A percentile compares a stretch with the other conserved stretches of the same genome.
Evolutionary conservation across 2,797 vertebrate species (phyloP).

Genomic region (Sebastes cheni): DNA sequence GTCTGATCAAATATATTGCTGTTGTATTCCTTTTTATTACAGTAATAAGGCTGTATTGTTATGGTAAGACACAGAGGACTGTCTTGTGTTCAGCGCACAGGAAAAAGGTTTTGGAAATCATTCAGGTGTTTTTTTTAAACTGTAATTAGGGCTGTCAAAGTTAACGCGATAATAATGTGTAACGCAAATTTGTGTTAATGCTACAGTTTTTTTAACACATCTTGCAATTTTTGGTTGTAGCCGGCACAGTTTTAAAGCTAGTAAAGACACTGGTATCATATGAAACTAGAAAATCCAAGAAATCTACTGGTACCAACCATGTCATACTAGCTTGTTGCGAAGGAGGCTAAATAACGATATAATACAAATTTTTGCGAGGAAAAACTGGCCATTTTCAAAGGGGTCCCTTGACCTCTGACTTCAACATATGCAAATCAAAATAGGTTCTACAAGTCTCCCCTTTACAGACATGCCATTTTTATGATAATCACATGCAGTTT

Average conservation of each 20-base stretch:
- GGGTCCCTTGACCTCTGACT: background rate
- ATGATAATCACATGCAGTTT: background rate
- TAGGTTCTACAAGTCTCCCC: background rate
- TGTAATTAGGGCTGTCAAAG: too few species aligned
- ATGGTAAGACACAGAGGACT: background rate
- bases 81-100: background rate
- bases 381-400: too few species aligned
- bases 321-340: too few species aligned
- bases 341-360: too few species aligned
- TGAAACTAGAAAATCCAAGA: background rate
- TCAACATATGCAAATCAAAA: rapidly evolving
- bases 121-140: background rate
- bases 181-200: too few species aligned
- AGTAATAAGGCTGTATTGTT: background rate
- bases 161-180: too few species aligned
- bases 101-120: background rate
- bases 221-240: background rate
- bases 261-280: background rate
- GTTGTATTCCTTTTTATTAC: background rate
- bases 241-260: too few species aligned
- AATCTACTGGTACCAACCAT: background rate
- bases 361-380: rapidly evolving
- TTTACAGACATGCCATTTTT: background rate
- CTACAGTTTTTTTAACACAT: too few species aligned
- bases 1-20: background rate